Conservation (phyloP, 2,888 invertebrate species). For the Mayetiola destructor region DNA sequence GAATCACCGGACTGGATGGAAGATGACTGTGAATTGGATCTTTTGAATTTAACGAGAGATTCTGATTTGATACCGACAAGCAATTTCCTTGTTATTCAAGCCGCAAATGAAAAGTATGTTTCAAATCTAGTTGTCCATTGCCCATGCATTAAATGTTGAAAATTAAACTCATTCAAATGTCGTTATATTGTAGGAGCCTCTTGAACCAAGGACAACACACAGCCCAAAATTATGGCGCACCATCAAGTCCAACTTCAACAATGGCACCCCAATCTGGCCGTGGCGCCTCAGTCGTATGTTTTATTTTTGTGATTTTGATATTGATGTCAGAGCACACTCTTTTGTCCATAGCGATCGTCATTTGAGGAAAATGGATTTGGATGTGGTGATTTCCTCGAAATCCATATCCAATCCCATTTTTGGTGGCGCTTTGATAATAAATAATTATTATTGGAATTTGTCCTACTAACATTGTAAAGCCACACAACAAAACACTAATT, state of each 20-base stretch:
- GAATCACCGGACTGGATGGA: conserved; percentile 88
- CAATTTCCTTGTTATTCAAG: conserved; percentile 84
- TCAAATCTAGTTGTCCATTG: neutral
- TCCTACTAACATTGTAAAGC: no score
- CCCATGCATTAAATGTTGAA: conserved; percentile 5
- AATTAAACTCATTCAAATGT: neutral
- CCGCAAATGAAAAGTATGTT: conserved; percentile 40
- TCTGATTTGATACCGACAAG: conserved; percentile 59
- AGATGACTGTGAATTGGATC: conserved; percentile 94
- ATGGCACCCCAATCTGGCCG: conserved; percentile 69
- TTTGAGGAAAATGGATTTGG: neutral
- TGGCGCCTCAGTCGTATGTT: conserved; percentile 76
- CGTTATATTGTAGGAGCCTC: conserved; percentile 22
- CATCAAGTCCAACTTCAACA: conserved; percentile 52
- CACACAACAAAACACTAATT: no score
- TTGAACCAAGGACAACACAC: conserved; percentile 34
- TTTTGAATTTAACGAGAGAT: conserved; percentile 65
- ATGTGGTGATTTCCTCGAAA: neutral
- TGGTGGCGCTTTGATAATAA: no score
- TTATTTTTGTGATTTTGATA: no score
- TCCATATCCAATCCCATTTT: no score
- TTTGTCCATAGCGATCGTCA: neutral
- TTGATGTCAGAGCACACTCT: neutral
- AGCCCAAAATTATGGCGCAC: conserved; percentile 27
- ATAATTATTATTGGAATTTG: no score